Evolutionary conservation across 2,113 vertebrate species (phyloP), one percentile per base, ranked within the genome.

Genomic region (Herpailurus yagouaroundi): DNA sequence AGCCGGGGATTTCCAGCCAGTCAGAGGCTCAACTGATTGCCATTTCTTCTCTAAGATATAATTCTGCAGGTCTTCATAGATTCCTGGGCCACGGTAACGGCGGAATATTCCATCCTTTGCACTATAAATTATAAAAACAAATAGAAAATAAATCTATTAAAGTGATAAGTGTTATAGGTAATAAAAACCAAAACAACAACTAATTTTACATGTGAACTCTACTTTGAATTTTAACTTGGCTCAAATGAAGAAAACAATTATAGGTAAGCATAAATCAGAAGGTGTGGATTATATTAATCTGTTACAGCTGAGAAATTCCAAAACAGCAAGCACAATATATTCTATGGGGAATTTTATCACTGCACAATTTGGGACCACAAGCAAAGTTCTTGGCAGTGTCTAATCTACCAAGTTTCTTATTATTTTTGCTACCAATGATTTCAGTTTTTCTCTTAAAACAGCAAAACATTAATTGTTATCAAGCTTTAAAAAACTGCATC

Each of bases 1-100:
- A 95, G 99, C 99, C 3, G 99, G 99, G 27, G 99, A 99, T 64
- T 99, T 99, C 99, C 99, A 99, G 94, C 99, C 99, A 76, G 99
- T 98, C 60, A 99, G 97, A 73, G 99, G 99, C 71, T 99, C 99
- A 89, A 99, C 99, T 73, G 98, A 97, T 95, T 99, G 98, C 99
- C 99, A 99, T 90, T 99, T 99, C 94, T 98, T 99, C 95, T 99
- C 98, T 4, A 97, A 91, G 94, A 99, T 98, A 64, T 99, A 99
- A 73, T 97, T 98, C 88, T 99, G 98, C 94, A 99, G 98, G 89
- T 99, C 99, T 92, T 99, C 99, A 23, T 98, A 88, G 0, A 99
- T 98, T 33, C 99, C 98, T 33, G 99, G 99, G 52, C 99, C 99
- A 64, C 99, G 98, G 89, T 99, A 99, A 95, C 99, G 99, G 91